A percentile compares a stretch with the other conserved stretches of the same genome.
phyloP scores from a whole-genome alignment of 2,113 vertebrate species.

The Cairina moschata region DNA sequence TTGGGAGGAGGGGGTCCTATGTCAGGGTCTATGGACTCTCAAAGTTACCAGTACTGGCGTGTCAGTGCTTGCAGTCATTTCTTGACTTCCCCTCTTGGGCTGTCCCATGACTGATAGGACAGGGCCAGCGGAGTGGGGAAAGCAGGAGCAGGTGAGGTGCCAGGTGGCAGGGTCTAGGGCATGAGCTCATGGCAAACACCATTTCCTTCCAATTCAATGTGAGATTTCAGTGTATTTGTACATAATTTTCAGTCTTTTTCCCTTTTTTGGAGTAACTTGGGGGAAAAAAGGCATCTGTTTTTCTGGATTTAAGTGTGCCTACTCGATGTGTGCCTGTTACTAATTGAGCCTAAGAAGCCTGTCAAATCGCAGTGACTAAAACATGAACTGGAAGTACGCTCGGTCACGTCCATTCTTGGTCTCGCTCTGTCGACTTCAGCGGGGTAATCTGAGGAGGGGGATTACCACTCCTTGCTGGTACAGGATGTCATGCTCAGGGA shows the following conservation, averaged over 20 bases:
- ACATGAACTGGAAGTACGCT: slow-evolving; percentile 36
- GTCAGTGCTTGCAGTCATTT: neutral
- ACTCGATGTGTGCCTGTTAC: neutral
- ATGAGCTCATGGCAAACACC: neutral
- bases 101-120: neutral
- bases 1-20: neutral
- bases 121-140: neutral
- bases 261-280: neutral
- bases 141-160: neutral
- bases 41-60: neutral
- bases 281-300: rapidly evolving
- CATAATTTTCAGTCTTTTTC: neutral
- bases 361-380: neutral
- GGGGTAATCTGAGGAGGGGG: slow-evolving; percentile 58
- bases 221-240: neutral
- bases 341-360: neutral
- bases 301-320: neutral
- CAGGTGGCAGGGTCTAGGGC: neutral
- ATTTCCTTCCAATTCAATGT: neutral
- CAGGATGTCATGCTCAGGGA: slow-evolving; percentile 24
- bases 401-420: slow-evolving; percentile 52
- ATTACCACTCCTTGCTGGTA: slow-evolving; percentile 45
- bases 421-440: neutral
- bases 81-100: neutral
- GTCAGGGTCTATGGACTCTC: neutral